Percentiles rank a stretch among this genome's conserved stretches.
Evolutionary conservation across 1,140 invertebrate species (phyloP).

Genomic region (Nebria ingens): DNA sequence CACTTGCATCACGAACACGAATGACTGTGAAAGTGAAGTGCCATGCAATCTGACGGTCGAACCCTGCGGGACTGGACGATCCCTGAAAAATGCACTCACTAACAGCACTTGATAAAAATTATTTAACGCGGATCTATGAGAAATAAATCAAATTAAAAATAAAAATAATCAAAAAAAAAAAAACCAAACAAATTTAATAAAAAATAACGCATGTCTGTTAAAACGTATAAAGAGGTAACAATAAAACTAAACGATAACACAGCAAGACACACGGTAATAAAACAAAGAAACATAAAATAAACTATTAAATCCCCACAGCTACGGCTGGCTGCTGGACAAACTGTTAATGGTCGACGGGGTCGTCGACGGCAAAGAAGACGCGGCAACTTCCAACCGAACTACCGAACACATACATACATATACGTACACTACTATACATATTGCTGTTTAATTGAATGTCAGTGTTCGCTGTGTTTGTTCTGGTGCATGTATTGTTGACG

Average conservation of each 20-base stretch:
- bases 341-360: not conserved
- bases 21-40: no score
- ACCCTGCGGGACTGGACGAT: constrained; percentile 3
- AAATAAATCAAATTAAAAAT: not conserved
- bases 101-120: not conserved
- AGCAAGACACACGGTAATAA: not conserved
- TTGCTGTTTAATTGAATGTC: not conserved
- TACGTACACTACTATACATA: no score
- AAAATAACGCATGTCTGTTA: not conserved
- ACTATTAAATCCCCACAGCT: not conserved
- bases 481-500: not conserved
- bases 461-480: not conserved
- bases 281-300: not conserved
- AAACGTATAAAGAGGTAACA: no score
- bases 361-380: not conserved
- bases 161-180: not conserved
- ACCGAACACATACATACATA: no score
- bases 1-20: not conserved
- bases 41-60: not conserved
- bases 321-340: not conserved
- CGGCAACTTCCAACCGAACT: not conserved
- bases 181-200: not conserved
- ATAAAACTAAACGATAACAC: no score
- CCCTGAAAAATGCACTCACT: constrained; percentile 6
- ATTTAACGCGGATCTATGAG: not conserved